Evolutionary conservation across 2,113 vertebrate species (phyloP).

Genomic region (Eudyptes chrysolophus): DNA sequence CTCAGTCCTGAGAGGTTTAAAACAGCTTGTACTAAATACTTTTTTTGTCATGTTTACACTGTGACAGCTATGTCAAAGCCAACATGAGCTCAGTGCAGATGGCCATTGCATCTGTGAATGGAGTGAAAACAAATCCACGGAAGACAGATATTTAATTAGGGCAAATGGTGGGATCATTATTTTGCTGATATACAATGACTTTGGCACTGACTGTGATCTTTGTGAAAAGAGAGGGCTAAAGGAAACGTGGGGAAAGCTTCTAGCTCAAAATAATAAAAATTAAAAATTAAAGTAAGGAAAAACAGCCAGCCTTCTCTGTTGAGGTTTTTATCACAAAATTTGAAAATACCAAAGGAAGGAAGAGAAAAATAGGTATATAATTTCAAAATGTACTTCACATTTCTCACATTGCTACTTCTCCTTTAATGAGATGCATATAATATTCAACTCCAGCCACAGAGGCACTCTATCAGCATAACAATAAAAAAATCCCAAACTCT

Average conservation of each 20-base stretch:
- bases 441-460: not conserved
- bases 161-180: slow-evolving; percentile 2
- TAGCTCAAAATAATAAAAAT: not conserved
- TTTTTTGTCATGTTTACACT: not conserved
- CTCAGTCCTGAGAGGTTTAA: not conserved
- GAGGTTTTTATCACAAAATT: not conserved
- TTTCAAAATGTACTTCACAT: not conserved
- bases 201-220: not conserved
- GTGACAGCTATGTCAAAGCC: slow-evolving; percentile 2
- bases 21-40: not conserved
- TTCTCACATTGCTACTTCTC: not conserved
- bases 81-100: not conserved
- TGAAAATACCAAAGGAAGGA: not conserved
- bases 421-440: not conserved
- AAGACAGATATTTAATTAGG: slow-evolving; percentile 28
- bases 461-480: not conserved
- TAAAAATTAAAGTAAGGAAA: not conserved
- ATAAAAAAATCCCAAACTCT: not conserved
- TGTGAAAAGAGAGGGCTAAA: not conserved
- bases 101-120: slow-evolving; percentile 18
- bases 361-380: not conserved
- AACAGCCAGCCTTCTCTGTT: not conserved
- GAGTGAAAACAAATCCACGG: not conserved
- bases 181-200: not conserved
- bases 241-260: not conserved